phyloP scores from a whole-genome alignment of 2,113 vertebrate genomes.

The Ceuthmochares aereus region DNA sequence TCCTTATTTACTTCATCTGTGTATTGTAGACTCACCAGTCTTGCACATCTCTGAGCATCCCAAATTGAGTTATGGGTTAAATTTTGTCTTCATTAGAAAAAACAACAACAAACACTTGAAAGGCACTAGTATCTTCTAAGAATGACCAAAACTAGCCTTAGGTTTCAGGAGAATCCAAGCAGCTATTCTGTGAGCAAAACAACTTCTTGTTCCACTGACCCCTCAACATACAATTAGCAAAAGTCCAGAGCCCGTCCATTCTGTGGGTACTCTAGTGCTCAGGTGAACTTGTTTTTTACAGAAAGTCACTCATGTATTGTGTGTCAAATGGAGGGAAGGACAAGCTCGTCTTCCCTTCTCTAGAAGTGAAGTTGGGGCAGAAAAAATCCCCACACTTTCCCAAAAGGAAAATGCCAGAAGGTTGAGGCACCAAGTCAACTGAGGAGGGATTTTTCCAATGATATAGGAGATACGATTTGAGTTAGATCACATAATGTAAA shows the following conservation, averaged over 20 bases:
- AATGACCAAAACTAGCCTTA: neutral
- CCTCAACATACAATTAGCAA: neutral
- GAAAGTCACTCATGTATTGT: fast-evolving
- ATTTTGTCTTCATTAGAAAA: neutral
- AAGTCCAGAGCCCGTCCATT: neutral
- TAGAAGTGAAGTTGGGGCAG: neutral
- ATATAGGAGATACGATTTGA: neutral
- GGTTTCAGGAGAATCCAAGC: neutral
- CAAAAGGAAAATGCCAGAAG: neutral
- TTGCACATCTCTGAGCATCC: neutral
- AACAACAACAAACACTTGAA: neutral
- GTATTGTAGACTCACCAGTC: neutral
- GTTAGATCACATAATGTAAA: neutral
- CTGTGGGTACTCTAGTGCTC: neutral
- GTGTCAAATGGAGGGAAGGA: neutral
- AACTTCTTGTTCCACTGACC: neutral
- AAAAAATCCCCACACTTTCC: neutral
- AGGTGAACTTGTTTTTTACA: neutral
- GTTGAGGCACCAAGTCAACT: neutral
- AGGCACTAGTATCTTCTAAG: neutral
- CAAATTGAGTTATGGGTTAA: neutral
- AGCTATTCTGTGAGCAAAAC: neutral
- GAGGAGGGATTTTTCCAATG: neutral
- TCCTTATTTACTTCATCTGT: neutral
- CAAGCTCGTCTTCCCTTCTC: neutral